phyloP scores from a whole-genome alignment of 2,113 vertebrate genomes.

The Centropristis striata region DNA sequence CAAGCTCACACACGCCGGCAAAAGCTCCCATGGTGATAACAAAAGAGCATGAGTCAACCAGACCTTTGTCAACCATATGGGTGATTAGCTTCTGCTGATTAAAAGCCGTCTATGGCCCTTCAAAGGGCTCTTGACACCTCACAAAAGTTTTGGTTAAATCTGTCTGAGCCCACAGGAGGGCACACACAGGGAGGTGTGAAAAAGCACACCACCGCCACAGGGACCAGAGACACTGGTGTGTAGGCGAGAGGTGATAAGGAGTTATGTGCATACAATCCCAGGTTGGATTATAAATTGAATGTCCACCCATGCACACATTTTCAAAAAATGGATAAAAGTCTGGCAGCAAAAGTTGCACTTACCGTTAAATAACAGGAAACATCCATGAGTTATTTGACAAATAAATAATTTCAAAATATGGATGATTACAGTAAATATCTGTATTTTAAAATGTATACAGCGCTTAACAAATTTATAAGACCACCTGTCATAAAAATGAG shows the following conservation, averaged over 20 bases:
- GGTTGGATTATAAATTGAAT: slow-evolving; percentile 33
- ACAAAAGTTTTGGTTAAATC: slow-evolving; percentile 72
- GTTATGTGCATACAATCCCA: slow-evolving; percentile 22
- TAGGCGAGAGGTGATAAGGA: slow-evolving; percentile 40
- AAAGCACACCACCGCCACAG: slow-evolving; percentile 55
- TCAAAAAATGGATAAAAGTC: no score
- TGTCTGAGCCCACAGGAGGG: slow-evolving; percentile 65
- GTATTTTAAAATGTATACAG: no score
- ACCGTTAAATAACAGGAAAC: no score
- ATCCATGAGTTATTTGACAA: no score
- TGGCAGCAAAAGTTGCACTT: no score
- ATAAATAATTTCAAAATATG: no score
- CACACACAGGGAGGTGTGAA: slow-evolving; percentile 74
- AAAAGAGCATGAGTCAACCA: slow-evolving; percentile 70
- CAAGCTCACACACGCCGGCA: slow-evolving; percentile 23
- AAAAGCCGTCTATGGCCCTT: slow-evolving; percentile 72
- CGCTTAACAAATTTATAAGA: no score
- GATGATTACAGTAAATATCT: no score
- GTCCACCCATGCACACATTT: neutral
- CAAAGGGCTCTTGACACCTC: slow-evolving; percentile 75
- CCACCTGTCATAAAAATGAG: no score
- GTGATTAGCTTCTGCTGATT: slow-evolving; percentile 77
- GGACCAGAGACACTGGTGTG: slow-evolving; percentile 29
- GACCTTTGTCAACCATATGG: slow-evolving; percentile 78
- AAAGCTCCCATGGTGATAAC: slow-evolving; percentile 55